These are phyloP conservation scores for Machimus rusticus DNA, from an alignment of 2,888 invertebrate genomes.

Conservation along the genomic window DNA sequence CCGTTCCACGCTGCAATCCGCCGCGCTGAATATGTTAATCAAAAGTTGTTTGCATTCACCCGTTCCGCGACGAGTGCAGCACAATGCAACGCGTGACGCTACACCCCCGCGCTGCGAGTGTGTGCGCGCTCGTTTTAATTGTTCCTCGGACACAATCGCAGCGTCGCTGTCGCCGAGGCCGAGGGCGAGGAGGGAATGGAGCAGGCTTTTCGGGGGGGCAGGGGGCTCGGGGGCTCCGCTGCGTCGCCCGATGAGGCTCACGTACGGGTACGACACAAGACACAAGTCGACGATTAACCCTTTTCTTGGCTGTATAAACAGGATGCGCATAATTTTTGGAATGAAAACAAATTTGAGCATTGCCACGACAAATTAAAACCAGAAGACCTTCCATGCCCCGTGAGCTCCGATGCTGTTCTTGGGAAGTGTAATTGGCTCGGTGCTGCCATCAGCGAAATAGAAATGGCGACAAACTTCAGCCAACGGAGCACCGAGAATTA, in stretches of 20 bases:
- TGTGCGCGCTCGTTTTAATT: background rate
- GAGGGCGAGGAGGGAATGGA: background rate
- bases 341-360: conserved; percentile 17
- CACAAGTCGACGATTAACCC: background rate
- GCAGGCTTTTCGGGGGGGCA: background rate
- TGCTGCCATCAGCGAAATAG: background rate
- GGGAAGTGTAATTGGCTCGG: background rate
- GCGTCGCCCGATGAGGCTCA: background rate
- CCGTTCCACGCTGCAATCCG: conserved; percentile 2
- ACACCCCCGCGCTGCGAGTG: conserved; percentile 13
- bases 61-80: background rate
- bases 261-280: background rate
- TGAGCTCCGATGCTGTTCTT: background rate
- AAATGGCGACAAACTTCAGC: background rate
- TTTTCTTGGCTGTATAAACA: conserved; percentile 29
- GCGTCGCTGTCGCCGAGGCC: background rate
- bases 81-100: background rate
- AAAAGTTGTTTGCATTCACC: conserved; percentile 38
- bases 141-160: background rate
- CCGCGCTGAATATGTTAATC: conserved; percentile 35
- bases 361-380: conserved; percentile 17
- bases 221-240: background rate
- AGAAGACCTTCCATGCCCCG: background rate
- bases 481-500: background rate
- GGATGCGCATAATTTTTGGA: conserved; percentile 20